Evolutionary conservation across 2,888 invertebrate species (phyloP), one percentile per base, ranked within the genome.

Genomic region (Neoascia interrupta): DNA sequence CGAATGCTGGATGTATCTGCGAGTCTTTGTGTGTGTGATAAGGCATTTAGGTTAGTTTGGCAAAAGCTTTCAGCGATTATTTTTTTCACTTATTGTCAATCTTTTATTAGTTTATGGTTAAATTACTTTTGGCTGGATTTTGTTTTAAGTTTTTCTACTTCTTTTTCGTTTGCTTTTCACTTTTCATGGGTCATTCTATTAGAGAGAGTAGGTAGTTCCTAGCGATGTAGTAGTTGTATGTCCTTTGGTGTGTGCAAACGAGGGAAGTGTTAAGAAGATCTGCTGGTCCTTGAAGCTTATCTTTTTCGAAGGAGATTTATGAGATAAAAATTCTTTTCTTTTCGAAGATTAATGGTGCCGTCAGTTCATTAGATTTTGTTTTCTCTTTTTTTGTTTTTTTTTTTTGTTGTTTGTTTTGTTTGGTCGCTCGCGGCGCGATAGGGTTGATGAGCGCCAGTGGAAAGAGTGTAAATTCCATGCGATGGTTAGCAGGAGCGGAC

Each of bases 21-120:
- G n/a, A n/a, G n/a, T n/a, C n/a, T n/a, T n/a, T n/a, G n/a, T n/a
- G n/a, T n/a, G n/a, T n/a, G n/a, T n/a, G n/a, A n/a, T n/a, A n/a
- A n/a, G n/a, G n/a, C n/a, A n/a, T n/a, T 31, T 63, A 13, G 43
- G 56, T 18, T 31, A 75, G 56, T 56, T n/a, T 58, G 64, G 58
- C 58, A 64, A 70, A 79, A 79, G 79, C 79, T 79, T 79, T 79
- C 73, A 79, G 45, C 72, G 72, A 61, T 79, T 73, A 79, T 68
- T 79, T 79, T 79, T 66, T 72, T 58, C 61, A 51, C 68, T 73
- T 69, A 69, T 68, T 79, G 73, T 49, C 72, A 72, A 72, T 79
- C 72, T 79, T 73, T 72, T 79, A 79, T 79, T 79, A 61, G 79
- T 72, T 79, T 79, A 73, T 79, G 79, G 79, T 70, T 68, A 79